Evolutionary conservation across 2,113 vertebrate species (phyloP).

Genomic region (Mobula birostris): DNA sequence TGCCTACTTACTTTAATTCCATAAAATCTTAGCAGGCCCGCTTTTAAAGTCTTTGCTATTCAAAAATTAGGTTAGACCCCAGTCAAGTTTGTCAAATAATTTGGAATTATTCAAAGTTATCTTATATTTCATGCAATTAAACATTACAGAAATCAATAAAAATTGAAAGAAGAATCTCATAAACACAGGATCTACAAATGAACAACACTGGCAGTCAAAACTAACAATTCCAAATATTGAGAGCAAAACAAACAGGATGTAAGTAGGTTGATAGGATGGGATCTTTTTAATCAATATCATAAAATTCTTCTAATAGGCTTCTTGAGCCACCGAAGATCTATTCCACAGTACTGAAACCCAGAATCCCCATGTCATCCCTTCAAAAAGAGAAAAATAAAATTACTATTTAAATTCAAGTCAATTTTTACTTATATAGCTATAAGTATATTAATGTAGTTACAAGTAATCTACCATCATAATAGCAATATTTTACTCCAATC

Average conservation of each 20-base stretch:
- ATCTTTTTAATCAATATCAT: slow-evolving; percentile 31
- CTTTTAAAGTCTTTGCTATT: slow-evolving; percentile 29
- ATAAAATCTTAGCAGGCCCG: slow-evolving; percentile 16
- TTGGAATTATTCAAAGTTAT: slow-evolving; percentile 13
- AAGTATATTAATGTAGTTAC: no score
- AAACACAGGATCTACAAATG: slow-evolving; percentile 29
- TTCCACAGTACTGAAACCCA: slow-evolving; percentile 31
- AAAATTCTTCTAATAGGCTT: slow-evolving; percentile 20
- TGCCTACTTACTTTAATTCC: neutral
- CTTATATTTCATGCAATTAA: slow-evolving; percentile 34
- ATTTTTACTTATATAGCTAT: neutral
- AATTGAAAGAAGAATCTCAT: slow-evolving; percentile 24
- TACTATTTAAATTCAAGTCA: neutral
- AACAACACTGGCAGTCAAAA: slow-evolving; percentile 36
- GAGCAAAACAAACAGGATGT: slow-evolving; percentile 29
- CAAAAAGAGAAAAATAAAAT: slow-evolving; percentile 30
- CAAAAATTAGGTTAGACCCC: slow-evolving; percentile 31
- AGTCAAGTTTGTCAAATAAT: slow-evolving; percentile 29
- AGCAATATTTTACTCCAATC: neutral
- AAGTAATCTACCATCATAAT: neutral
- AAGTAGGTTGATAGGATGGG: neutral
- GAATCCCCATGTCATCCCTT: slow-evolving; percentile 34
- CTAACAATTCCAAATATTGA: slow-evolving; percentile 26
- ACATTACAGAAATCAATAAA: slow-evolving; percentile 16
- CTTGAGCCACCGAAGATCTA: slow-evolving; percentile 12